Percentiles rank a stretch among this genome's conserved stretches.
phyloP scores from a whole-genome alignment of 2,797 vertebrate genomes.

The Chromobotia macracanthus region DNA sequence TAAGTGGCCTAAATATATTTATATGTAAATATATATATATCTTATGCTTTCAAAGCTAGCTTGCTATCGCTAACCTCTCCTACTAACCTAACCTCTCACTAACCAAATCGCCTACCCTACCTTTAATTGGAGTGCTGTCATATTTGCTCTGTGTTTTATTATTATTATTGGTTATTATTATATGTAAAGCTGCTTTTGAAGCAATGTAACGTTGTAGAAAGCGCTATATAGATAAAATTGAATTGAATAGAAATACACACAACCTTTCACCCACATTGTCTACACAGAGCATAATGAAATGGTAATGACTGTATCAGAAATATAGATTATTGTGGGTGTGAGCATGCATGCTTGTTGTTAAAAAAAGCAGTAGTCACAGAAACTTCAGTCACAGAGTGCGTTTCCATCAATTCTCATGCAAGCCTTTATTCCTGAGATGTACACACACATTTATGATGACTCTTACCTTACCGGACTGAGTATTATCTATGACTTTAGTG shows the following conservation, averaged over 20 bases:
- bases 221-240: too few relatives aligned
- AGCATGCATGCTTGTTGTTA: constrained; percentile 17
- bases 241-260: neutral
- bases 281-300: constrained; percentile 17
- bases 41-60: too few relatives aligned
- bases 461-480: constrained; percentile 14
- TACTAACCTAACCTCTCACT: too few relatives aligned
- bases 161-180: too few relatives aligned
- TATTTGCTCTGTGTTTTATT: too few relatives aligned
- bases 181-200: too few relatives aligned
- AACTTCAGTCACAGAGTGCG: constrained; percentile 56
- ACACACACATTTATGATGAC: constrained; percentile 50
- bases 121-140: neutral
- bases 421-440: constrained; percentile 55
- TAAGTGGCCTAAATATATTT: too few relatives aligned
- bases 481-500: neutral
- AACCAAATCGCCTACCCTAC: too few relatives aligned
- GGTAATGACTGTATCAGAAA: constrained; percentile 26
- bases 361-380: constrained; percentile 41
- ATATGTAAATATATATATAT: too few relatives aligned
- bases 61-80: too few relatives aligned
- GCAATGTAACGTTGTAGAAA: too few relatives aligned
- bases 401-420: constrained; percentile 60
- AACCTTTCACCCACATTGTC: constrained; percentile 39
- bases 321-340: constrained; percentile 46